Conservation (phyloP, 2,888 invertebrate species). For the Drosophila meridiana region DNA sequence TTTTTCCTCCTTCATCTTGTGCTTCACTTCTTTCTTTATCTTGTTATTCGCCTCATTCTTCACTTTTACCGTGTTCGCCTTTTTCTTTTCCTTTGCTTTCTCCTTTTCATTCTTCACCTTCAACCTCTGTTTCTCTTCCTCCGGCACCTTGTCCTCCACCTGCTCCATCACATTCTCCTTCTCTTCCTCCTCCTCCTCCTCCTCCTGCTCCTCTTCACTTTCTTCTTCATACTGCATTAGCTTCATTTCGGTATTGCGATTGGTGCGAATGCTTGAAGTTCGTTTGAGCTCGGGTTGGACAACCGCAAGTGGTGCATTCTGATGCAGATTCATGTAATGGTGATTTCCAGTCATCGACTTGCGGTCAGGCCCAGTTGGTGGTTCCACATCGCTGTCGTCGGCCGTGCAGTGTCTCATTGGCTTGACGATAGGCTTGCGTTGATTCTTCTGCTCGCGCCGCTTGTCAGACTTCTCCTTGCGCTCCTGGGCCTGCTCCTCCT, state of each 20-base stretch:
- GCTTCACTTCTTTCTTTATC: no score
- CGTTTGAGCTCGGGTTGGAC: not conserved
- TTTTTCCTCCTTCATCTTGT: no score
- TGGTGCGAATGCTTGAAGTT: slow-evolving; percentile 26
- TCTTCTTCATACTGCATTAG: slow-evolving; percentile 2
- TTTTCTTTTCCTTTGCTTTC: no score
- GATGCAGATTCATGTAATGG: not conserved
- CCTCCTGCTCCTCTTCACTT: not conserved
- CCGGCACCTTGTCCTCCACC: no score
- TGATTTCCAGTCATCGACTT: not conserved
- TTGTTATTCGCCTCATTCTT: no score
- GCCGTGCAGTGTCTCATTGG: slow-evolving; percentile 40
- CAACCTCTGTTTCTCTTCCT: no score
- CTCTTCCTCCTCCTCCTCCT: no score
- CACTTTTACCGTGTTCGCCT: no score
- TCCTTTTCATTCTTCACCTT: no score
- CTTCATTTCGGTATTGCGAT: slow-evolving; percentile 28
- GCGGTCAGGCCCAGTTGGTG: not conserved
- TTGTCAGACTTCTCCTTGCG: slow-evolving; percentile 29
- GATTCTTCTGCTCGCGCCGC: slow-evolving; percentile 33
- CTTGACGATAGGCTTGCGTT: slow-evolving; percentile 9
- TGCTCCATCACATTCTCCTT: no score
- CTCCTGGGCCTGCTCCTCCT: slow-evolving; percentile 29
- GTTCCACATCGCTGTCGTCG: slow-evolving; percentile 35
- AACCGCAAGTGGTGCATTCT: not conserved